These are phyloP conservation scores for Solen grandis DNA, from an alignment of 1,140 invertebrate genomes.

Conservation along the genomic window DNA sequence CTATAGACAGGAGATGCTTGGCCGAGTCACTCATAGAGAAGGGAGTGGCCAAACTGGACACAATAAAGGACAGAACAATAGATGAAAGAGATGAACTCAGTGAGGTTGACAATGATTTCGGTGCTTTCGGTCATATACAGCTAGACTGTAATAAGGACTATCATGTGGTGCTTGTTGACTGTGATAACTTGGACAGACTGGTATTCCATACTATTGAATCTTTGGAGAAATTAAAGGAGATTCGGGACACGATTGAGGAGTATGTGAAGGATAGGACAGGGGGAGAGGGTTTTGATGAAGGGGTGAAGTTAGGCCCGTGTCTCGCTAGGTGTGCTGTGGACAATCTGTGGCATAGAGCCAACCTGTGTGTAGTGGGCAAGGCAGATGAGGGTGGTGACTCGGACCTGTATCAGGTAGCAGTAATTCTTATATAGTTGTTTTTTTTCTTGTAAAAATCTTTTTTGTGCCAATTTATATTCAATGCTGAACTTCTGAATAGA, in stretches of 20 bases:
- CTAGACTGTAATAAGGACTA: slow-evolving; percentile 31
- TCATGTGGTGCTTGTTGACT: slow-evolving; percentile 32
- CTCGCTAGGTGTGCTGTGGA: slow-evolving; percentile 34
- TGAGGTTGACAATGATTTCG: slow-evolving; percentile 13
- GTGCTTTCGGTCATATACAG: slow-evolving; percentile 20
- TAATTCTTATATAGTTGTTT: no score
- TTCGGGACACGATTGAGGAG: slow-evolving; percentile 6
- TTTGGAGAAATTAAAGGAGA: slow-evolving; percentile 3
- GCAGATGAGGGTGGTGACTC: background rate
- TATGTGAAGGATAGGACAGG: slow-evolving; percentile 8
- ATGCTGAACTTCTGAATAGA: no score
- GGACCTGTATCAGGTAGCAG: slow-evolving; percentile 14
- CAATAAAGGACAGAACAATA: background rate
- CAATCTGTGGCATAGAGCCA: slow-evolving; percentile 27
- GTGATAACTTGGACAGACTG: slow-evolving; percentile 37
- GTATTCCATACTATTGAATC: slow-evolving; percentile 34
- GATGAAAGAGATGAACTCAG: background rate
- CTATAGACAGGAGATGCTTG: slow-evolving; percentile 30
- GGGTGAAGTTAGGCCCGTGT: slow-evolving; percentile 12
- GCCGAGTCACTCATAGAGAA: slow-evolving; percentile 21
- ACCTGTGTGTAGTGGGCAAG: background rate
- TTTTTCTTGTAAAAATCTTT: no score
- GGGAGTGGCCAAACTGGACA: slow-evolving; percentile 21
- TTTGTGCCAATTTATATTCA: no score
- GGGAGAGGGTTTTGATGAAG: slow-evolving; percentile 18